Evolutionary conservation across 2,113 vertebrate species (phyloP).

Genomic region (Pelecanus crispus): DNA sequence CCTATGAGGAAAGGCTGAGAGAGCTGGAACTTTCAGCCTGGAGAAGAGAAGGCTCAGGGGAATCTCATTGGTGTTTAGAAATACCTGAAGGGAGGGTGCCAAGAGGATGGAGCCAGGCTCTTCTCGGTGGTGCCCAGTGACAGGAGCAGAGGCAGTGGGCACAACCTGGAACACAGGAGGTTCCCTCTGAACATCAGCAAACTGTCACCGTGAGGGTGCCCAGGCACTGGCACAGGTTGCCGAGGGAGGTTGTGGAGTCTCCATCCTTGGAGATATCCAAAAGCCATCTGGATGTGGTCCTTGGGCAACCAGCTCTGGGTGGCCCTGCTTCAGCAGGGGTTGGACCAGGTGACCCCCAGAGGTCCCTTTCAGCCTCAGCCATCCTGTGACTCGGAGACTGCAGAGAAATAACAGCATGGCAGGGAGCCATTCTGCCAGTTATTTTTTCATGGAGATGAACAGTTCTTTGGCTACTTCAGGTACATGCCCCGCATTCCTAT

Average conservation of each 20-base stretch:
- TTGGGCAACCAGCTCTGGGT: not conserved
- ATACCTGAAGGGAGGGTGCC: too few species aligned
- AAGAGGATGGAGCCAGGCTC: fast-evolving
- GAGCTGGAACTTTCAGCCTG: not conserved
- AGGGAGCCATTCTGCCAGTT: not conserved
- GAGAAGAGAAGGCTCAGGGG: not conserved
- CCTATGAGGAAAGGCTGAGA: not conserved
- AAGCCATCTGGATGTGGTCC: not conserved
- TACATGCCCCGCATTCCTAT: fast-evolving
- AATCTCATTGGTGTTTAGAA: not conserved
- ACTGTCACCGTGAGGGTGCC: not conserved
- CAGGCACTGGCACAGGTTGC: not conserved
- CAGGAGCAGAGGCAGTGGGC: not conserved
- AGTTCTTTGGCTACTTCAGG: not conserved
- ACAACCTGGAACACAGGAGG: not conserved
- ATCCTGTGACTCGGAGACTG: not conserved
- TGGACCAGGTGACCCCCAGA: not conserved
- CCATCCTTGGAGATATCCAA: not conserved
- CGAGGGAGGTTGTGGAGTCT: not conserved
- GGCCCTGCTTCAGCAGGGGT: not conserved
- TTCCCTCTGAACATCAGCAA: not conserved
- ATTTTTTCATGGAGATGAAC: not conserved
- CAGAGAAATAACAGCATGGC: not conserved
- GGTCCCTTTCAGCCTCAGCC: not conserved
- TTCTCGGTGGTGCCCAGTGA: not conserved